Percentiles rank a stretch among this genome's conserved stretches.
phyloP scores from a whole-genome alignment of 1,140 invertebrate species.

The Chrysomallon squamiferum region DNA sequence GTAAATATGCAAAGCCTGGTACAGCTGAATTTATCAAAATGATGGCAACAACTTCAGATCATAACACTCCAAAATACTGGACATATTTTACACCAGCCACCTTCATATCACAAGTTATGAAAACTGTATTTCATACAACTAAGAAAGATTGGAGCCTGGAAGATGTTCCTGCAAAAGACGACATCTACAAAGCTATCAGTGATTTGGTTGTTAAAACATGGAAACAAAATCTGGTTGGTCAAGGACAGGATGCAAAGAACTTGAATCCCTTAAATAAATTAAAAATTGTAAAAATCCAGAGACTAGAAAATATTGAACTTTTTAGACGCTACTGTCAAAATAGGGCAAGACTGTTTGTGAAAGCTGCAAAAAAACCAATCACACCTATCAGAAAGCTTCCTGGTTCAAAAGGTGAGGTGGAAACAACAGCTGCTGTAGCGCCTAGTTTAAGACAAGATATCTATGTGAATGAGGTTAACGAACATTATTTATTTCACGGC shows the following conservation, averaged over 20 bases:
- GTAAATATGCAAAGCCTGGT: background rate
- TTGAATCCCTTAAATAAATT: conserved; percentile 18
- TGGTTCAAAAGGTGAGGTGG: conserved; percentile 21
- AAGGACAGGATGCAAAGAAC: conserved; percentile 32
- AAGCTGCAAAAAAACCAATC: conserved; percentile 13
- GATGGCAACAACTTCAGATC: background rate
- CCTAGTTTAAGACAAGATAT: conserved; percentile 1
- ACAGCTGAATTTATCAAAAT: background rate
- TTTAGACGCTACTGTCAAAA: conserved; percentile 36
- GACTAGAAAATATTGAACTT: conserved; percentile 40
- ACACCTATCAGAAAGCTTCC: conserved; percentile 8
- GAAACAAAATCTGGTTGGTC: conserved; percentile 25
- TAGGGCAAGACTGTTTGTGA: conserved; percentile 30
- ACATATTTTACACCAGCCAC: background rate
- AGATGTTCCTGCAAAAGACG: background rate
- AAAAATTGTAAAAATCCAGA: conserved; percentile 29
- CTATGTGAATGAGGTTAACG: conserved; percentile 33
- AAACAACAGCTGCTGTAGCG: conserved; percentile 16
- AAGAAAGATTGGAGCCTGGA: background rate
- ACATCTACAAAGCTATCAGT: conserved; percentile 17
- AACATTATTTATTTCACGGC: conserved; percentile 54
- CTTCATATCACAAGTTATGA: background rate
- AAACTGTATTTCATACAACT: background rate
- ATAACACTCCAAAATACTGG: background rate
- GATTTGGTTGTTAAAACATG: conserved; percentile 34